A percentile compares a stretch with the other conserved stretches of the same genome.
Evolutionary conservation across 2,888 invertebrate species (phyloP).

Genomic region (Lissocephala sabroskyi): DNA sequence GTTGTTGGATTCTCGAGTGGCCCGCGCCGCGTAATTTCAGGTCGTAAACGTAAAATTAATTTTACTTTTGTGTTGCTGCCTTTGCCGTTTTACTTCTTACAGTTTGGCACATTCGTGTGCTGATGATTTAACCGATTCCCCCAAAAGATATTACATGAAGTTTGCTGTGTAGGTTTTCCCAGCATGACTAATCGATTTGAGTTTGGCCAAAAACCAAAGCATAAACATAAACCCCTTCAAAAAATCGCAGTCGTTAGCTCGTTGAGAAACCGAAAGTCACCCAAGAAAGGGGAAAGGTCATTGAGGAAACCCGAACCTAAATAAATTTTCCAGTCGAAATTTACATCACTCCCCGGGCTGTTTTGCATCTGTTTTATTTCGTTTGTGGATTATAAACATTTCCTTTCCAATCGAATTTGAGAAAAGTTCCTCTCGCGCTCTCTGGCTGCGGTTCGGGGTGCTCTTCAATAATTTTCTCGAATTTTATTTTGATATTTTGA

Average conservation of each 20-base stretch:
- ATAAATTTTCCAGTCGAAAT: not conserved
- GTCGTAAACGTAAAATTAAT: constrained; percentile 36
- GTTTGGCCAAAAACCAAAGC: constrained; percentile 22
- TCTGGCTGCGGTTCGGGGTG: not conserved
- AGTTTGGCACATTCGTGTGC: too few species aligned
- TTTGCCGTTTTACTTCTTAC: constrained; percentile 16
- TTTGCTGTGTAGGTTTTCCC: too few species aligned
- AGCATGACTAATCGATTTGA: constrained; percentile 63
- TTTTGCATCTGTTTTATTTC: constrained; percentile 2
- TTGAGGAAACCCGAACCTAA: too few species aligned
- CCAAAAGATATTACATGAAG: too few species aligned
- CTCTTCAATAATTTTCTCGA: constrained; percentile 8
- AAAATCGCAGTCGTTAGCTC: constrained; percentile 19
- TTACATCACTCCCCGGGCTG: not conserved
- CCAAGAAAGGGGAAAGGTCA: too few species aligned
- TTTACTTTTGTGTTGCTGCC: constrained; percentile 11
- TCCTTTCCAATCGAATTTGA: not conserved
- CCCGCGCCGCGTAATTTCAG: constrained; percentile 11
- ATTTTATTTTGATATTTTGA: constrained; percentile 45
- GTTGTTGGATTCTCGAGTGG: not conserved
- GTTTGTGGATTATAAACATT: constrained; percentile 5
- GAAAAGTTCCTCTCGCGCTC: too few species aligned
- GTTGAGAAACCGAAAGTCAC: not conserved
- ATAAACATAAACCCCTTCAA: constrained; percentile 37
- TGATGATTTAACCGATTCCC: too few species aligned